These are phyloP conservation scores for Sussaba pulchella DNA, from an alignment of 2,888 invertebrate species.

Conservation along the genomic window DNA sequence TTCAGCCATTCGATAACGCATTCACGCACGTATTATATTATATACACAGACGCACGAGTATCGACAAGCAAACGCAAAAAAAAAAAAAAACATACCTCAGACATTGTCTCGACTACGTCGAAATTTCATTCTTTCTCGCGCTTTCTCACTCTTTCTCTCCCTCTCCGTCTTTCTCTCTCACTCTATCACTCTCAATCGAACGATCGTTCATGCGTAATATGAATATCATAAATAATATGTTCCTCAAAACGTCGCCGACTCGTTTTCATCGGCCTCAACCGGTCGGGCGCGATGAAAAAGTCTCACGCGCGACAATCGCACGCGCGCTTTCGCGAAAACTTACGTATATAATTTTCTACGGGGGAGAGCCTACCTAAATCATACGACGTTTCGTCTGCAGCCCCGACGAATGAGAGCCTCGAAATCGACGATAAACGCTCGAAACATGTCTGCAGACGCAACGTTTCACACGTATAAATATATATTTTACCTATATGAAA, in stretches of 20 bases:
- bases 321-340: conserved; percentile 69
- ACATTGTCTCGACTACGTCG: not conserved
- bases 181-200: conserved; percentile 17
- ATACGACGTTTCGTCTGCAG: conserved; percentile 64
- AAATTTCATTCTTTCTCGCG: conserved; percentile 20
- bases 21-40: conserved; percentile 56
- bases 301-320: conserved; percentile 38
- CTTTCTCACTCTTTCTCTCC: conserved; percentile 16
- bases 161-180: conserved; percentile 23
- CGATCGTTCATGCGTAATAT: conserved; percentile 59
- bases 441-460: conserved; percentile 48
- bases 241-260: conserved; percentile 57
- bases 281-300: conserved; percentile 51
- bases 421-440: not conserved
- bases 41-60: conserved; percentile 41
- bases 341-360: conserved; percentile 76
- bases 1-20: conserved; percentile 29
- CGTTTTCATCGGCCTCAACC: conserved; percentile 7
- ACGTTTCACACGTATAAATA: conserved; percentile 79
- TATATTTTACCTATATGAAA: conserved; percentile 84
- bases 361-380: conserved; percentile 78
- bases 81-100: conserved; percentile 29
- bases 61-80: conserved; percentile 52
- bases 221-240: conserved; percentile 72
- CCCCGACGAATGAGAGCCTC: not conserved